Base-by-base conservation (phyloP, 2,888 invertebrate genomes). In the Plagodis dolabraria region DNA sequence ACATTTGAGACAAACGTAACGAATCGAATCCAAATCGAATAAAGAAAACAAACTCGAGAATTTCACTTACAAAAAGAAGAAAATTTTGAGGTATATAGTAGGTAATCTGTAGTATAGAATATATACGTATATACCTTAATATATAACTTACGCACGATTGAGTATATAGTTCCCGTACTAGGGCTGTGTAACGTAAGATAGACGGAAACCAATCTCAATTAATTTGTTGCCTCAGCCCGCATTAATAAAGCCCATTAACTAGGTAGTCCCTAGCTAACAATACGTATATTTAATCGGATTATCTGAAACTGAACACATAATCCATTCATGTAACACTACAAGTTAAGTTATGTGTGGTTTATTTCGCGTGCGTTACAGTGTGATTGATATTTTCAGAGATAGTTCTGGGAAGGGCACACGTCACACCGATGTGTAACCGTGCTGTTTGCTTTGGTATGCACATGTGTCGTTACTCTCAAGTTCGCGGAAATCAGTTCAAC, bases 261-360 rank as follows among this genome's bases (percentile, higher is more conserved):
- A 36, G 42, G 46, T 51, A 36, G 10, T 8, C 10, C 8, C 5
- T 10, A 10, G 42, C 47, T 36, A 35, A 42, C 10, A 33, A 33
- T 36, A 42, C 56, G 53, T 46, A 53, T 49, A 45, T 60, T 59
- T 62, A 49, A 64, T 67, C 54, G 47, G 53, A 63, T 69, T 65
- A 64, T 68, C 64, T 51, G 50, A 57, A 52, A 33, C 58, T 49
- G 34, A 53, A 46, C 46, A 53, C 59, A 53, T 60, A 65, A 65
- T 57, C 40, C 56, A 55, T 63, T 59, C 56, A 54, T 49, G 63
- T 67, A 71, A 71, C 66, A 59, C 47, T 67, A 67, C 69, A 33
- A 59, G 74, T 72, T 69, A 48, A 59, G 67, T 63, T 68, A 70
- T 60, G 65, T 59, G 34, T 68, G 63, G 68, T 72, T 74, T 72